Evolutionary conservation across 2,797 vertebrate genomes (phyloP).

Genomic region (Pelodytes ibericus): DNA sequence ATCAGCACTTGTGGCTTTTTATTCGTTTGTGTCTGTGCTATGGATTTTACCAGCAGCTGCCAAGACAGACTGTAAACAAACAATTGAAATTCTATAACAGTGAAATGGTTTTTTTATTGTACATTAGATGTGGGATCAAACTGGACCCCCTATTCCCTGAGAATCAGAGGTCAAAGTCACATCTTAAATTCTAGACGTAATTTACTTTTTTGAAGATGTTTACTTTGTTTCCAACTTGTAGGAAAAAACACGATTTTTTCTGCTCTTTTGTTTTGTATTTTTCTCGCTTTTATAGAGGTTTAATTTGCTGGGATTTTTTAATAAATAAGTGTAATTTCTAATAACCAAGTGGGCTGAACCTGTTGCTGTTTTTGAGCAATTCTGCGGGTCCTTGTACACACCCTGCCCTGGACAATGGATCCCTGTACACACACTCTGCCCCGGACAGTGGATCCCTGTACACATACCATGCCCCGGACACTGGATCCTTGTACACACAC

Average conservation of each 20-base stretch:
- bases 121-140: slow-evolving; percentile 68
- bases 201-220: not conserved
- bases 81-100: slow-evolving; percentile 76
- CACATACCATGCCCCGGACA: too few relatives aligned
- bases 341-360: too few relatives aligned
- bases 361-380: too few relatives aligned
- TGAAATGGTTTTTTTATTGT: slow-evolving; percentile 79
- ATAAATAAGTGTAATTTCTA: too few relatives aligned
- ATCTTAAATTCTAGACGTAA: not conserved
- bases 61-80: not conserved
- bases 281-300: too few relatives aligned
- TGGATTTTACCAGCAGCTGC: not conserved
- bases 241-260: not conserved
- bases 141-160: slow-evolving; percentile 7
- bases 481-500: too few relatives aligned
- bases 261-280: slow-evolving; percentile 13
- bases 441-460: too few relatives aligned
- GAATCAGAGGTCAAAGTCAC: not conserved
- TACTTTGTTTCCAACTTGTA: not conserved
- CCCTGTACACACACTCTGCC: too few relatives aligned
- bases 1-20: not conserved
- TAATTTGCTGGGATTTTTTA: too few relatives aligned
- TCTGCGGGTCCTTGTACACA: too few relatives aligned
- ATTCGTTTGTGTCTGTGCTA: not conserved
- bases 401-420: too few relatives aligned